Conservation (phyloP, 2,797 vertebrate genomes). For the Anguilla anguilla region DNA sequence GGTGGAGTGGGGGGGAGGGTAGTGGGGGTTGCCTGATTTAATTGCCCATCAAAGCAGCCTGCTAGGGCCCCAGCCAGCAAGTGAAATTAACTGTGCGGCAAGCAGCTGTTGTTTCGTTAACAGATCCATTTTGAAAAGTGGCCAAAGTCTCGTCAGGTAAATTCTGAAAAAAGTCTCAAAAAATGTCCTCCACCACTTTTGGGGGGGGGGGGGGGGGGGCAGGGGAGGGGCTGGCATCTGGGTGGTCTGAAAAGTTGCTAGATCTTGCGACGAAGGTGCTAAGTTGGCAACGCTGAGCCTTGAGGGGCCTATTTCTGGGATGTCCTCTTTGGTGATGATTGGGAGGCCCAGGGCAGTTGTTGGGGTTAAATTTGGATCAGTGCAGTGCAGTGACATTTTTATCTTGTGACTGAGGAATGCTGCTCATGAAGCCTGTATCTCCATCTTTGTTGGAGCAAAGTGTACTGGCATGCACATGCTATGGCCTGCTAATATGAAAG, state of each 20-base stretch:
- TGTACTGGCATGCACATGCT: not conserved
- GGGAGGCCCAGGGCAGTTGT: slow-evolving; percentile 12
- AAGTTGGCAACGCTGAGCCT: not conserved
- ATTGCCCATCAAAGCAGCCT: not conserved
- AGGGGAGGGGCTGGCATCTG: not conserved
- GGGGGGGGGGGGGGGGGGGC: too few relatives aligned
- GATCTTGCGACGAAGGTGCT: not conserved
- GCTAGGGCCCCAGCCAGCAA: not conserved
- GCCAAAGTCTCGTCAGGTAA: not conserved
- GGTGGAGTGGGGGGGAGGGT: too few relatives aligned
- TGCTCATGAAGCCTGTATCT: not conserved
- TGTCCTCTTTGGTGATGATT: not conserved
- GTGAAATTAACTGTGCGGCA: not conserved
- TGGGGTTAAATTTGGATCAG: slow-evolving; percentile 19
- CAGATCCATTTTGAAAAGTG: not conserved
- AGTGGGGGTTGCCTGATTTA: not conserved
- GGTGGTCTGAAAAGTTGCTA: not conserved
- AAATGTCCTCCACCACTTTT: not conserved
- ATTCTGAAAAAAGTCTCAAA: not conserved
- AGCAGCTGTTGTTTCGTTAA: not conserved
- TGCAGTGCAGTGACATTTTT: not conserved
- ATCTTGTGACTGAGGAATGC: slow-evolving; percentile 12
- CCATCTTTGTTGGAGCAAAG: not conserved
- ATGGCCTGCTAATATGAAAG: not conserved
- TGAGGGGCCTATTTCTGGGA: slow-evolving; percentile 2